Evolutionary conservation across 2,888 invertebrate species (phyloP), one percentile per base, ranked within the genome.

Genomic region (Girardia tigrina): DNA sequence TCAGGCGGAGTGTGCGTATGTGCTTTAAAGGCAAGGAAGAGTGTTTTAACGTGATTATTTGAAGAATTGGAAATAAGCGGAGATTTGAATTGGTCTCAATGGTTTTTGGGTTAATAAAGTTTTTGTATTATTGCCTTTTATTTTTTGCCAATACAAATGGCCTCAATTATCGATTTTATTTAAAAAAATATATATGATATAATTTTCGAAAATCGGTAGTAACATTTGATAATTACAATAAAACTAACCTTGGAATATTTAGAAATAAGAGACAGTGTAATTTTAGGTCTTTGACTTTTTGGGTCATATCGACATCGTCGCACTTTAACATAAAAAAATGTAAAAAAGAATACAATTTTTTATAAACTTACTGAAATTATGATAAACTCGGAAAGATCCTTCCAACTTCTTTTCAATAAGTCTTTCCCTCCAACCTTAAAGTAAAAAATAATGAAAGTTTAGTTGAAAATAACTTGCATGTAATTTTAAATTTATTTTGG

Each of bases 371-470:
- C 74, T 14, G 26, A 27, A 8, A 76, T 26, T 16, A 70, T 69
- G 91, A 91, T 73, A 75, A 26, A 29, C 81, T 95, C 94, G 0
- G 93, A 91, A 75, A 97, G 88, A 78, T 92, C 93, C 84, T 92
- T 94, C 92, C 95, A 97, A 84, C 94, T 94, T 77, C 95, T 87
- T 82, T 92, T 90, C 83, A 97, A 88, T 79, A 97, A 87, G 87
- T 98, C 97, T 84, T 95, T 94, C 20, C 95, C 94, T 26, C 97
- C 97, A 83, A 94, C 92, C 84, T 94, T 91, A 26, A 79, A 36
- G 28, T 42, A 29, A 36, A 26, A 75, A 12, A 8, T 4, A 12
- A 80, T 82, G 80, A 71, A 73, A 29, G n/a, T 27, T 72, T 8
- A 72, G 6, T 12, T 26, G 70, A 70, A 14, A 12, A 8, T 20